phyloP scores from a whole-genome alignment of 2,113 vertebrate genomes.

The Bubo bubo region DNA sequence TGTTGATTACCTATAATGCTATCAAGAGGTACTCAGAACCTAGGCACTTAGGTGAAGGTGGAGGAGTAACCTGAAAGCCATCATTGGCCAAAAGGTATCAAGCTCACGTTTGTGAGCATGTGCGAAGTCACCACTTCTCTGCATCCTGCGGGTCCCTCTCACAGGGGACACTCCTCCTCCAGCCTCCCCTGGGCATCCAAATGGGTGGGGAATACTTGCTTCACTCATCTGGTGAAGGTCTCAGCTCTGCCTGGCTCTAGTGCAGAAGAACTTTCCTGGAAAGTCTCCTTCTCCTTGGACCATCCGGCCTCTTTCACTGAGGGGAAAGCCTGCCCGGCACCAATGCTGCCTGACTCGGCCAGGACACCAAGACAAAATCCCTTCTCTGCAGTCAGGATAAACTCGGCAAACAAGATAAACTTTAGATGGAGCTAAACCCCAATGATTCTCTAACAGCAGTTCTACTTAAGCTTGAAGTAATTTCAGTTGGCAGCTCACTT shows the following conservation, averaged over 20 bases:
- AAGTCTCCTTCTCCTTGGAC: neutral
- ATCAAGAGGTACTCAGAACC: neutral
- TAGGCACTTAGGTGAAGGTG: accelerated
- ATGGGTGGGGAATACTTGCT: neutral
- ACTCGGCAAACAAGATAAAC: neutral
- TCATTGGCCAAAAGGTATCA: neutral
- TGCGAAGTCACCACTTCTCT: neutral
- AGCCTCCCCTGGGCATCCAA: neutral
- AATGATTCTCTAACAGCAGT: neutral
- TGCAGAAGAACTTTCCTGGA: neutral
- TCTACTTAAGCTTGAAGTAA: neutral
- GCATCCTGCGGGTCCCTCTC: accelerated
- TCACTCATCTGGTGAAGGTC: neutral
- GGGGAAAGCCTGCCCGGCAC: neutral
- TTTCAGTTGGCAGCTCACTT: neutral
- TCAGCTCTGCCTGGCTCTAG: neutral
- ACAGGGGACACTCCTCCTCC: neutral
- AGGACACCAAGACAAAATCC: neutral
- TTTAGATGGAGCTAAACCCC: neutral
- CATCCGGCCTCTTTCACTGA: accelerated
- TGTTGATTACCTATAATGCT: neutral
- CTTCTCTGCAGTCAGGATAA: neutral
- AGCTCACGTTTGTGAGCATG: accelerated
- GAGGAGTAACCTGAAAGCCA: neutral
- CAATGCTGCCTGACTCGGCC: neutral